Conservation (phyloP, 1,140 invertebrate genomes). For the Drosophila suzukii region DNA sequence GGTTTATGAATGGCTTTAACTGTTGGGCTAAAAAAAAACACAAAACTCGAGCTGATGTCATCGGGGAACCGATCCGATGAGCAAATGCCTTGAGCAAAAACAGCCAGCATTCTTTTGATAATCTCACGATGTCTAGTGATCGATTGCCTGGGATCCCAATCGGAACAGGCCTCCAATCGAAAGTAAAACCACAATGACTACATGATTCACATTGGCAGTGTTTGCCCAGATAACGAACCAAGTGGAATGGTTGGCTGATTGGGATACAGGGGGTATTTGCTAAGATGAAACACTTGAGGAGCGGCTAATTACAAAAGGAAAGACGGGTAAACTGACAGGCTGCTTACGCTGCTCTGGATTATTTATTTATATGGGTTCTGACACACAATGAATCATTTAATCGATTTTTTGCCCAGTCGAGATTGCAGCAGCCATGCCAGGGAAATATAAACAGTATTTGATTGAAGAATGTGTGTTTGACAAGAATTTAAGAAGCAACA, state of each 20-base stretch:
- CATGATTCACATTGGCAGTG: conserved; percentile 37
- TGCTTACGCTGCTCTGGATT: conserved; percentile 27
- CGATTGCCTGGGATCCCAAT: conserved; percentile 44
- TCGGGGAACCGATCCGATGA: conserved; percentile 9
- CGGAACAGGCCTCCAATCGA: conserved; percentile 23
- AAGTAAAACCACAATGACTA: conserved; percentile 32
- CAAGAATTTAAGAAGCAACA: background rate
- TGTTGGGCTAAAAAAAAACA: conserved; percentile 30
- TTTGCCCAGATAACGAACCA: conserved; percentile 23
- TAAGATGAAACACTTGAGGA: conserved; percentile 37
- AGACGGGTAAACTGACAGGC: conserved; percentile 1
- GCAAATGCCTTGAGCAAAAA: conserved; percentile 29
- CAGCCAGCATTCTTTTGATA: conserved; percentile 30
- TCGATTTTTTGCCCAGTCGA: conserved; percentile 11
- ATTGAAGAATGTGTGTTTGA: background rate
- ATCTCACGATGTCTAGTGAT: conserved; percentile 18
- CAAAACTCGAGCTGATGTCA: conserved; percentile 40
- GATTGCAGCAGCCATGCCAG: conserved; percentile 15
- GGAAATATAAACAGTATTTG: conserved; percentile 6
- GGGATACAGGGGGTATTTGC: conserved; percentile 16
- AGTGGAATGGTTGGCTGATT: conserved; percentile 6
- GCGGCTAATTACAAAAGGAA: conserved; percentile 13
- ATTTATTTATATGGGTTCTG: conserved; percentile 33
- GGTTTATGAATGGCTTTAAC: conserved; percentile 69
- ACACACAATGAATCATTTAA: conserved; percentile 37